A percentile compares a stretch with the other conserved stretches of the same genome.
Conservation (phyloP, 2,797 vertebrate genomes). For the Leucoraja ocellata region DNA sequence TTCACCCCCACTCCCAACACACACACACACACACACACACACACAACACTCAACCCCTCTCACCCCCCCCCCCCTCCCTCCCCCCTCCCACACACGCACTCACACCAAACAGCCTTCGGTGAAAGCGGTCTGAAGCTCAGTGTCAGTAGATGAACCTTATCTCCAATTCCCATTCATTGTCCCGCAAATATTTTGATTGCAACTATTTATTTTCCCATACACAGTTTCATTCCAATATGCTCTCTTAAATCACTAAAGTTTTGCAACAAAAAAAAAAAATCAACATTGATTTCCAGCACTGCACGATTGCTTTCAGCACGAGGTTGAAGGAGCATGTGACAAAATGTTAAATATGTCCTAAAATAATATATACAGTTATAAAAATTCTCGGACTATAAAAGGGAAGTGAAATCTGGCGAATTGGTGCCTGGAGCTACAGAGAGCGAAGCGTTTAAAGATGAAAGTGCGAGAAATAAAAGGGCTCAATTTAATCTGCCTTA, state of each 20-base stretch:
- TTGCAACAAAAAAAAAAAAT: too few relatives aligned
- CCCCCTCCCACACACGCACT: not conserved
- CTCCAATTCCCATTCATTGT: not conserved
- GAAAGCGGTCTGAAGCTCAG: not conserved
- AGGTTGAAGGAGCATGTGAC: constrained; percentile 42
- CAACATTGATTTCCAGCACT: not conserved
- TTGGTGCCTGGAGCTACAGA: constrained; percentile 82
- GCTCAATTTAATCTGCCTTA: constrained; percentile 98
- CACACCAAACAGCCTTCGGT: not conserved
- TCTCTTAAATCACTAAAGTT: not conserved
- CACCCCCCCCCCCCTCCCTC: not conserved
- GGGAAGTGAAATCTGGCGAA: constrained; percentile 72
- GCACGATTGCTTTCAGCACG: constrained; percentile 14
- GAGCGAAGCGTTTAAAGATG: constrained; percentile 94
- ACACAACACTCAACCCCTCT: too few relatives aligned
- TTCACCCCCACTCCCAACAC: too few relatives aligned
- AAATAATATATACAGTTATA: constrained; percentile 65
- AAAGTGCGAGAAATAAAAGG: constrained; percentile 98
- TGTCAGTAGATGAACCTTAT: not conserved
- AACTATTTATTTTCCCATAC: too few relatives aligned
- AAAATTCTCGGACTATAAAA: constrained; percentile 63
- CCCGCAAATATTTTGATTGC: not conserved
- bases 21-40: not conserved
- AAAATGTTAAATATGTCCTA: constrained; percentile 39
- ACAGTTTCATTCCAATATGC: not conserved